Evolutionary conservation across 2,888 invertebrate species (phyloP), one percentile per base, ranked within the genome.

Genomic region (Coleophora flavipennella): DNA sequence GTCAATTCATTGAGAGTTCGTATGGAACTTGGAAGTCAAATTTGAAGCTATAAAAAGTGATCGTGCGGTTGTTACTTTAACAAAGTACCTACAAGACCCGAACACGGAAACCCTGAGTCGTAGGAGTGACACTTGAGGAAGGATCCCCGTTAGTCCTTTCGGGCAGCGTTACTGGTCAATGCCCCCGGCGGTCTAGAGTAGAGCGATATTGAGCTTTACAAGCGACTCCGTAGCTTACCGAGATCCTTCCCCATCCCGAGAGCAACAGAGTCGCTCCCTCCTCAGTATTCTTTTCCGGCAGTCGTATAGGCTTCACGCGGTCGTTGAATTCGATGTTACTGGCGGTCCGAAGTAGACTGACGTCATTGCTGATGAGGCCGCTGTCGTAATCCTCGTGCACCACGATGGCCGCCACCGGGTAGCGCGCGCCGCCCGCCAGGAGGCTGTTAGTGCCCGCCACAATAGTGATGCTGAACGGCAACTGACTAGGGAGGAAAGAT

Each of bases 371-470:
- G 34, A 85, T 77, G 10, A 56, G 37, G 0, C 32, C 7, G 0
- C 59, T 40, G 46, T 85, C 59, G 55, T 79, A 87, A 1, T 68
- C 31, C 11, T 73, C 61, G 49, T 88, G 86, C n/a, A 71, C 44
- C 14, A 77, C 57, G 43, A 83, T 67, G n/a, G 55, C 45, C 0
- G 69, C 58, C 0, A 84, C 73, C 0, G 55, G 40, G 53, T 85
- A 79, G 2, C 46, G 51, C 8, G 63, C 65, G 0, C 87, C 87
- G 0, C 86, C 85, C 0, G 48, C 32, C 1, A 61, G 45, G 0
- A 87, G 66, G 39, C 67, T 73, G 52, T 78, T 84, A 0, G 85
- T 85, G 1, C 87, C 87, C 0, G 83, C 83, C 0, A 84, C 76
- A 0, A 86, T 83, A 33, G 45, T 34, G 7, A 69, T 53, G 14